Base-by-base conservation (phyloP, 2,797 vertebrate species). In the Dermochelys coriacea region DNA sequence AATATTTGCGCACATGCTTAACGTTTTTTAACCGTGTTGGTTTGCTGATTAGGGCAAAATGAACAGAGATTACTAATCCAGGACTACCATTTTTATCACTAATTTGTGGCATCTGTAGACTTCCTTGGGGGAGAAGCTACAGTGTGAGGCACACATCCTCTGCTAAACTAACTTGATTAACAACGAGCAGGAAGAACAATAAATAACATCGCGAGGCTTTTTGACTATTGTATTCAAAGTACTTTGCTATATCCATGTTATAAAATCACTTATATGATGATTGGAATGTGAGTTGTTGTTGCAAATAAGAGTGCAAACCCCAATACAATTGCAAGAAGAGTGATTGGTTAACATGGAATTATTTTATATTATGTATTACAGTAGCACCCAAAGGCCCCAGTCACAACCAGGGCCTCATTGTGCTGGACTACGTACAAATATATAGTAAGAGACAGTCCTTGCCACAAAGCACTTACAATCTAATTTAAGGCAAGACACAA, bases 1-100 rank as follows among this genome's bases (percentile, higher is more conserved):
- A 3, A 34, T 90, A 1, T 50, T 55, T 83, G 6, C 52, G 1
- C 16, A 0, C 10, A 12, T 0, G 0, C 55, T 49, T 77, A 16
- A 71, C 18, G 25, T 77, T 49, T 45, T 77, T 47, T 77, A 49
- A 77, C 15, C 31, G 4, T 18, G 45, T 81, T 52, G 1, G n/a
- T 31, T 41, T 1, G 31, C 23, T 29, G 59, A 49, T 1, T 4
- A 49, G 47, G 41, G 15, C 21, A 21, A 59, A 84, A 86, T 9
- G 6, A 37, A 1, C 50, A 34, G 23, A 14, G 49, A 29, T 21
- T 15, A 0, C 0, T 37, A 12, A 45, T 77, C 29, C 57, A 77
- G 41, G n/a, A 86, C 50, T 23, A 9, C 0, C 0, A 0, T 29
- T 77, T 88, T 61, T 52, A 5, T 74, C 3, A 2, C 10, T 11